Evolutionary conservation across 2,797 vertebrate species (phyloP).

Genomic region (Pachyuromys duprasi): DNA sequence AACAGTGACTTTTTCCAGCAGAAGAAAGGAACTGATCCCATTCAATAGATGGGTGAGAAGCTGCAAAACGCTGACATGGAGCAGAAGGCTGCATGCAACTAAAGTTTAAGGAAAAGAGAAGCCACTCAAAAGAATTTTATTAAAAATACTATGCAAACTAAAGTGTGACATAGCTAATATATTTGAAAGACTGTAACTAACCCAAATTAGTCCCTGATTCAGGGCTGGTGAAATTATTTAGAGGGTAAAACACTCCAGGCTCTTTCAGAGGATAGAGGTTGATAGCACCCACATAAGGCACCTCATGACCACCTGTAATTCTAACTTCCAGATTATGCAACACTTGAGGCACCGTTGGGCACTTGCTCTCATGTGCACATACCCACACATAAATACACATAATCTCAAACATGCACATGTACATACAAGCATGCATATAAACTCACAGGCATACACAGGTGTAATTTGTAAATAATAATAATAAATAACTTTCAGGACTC

Average conservation of each 20-base stretch:
- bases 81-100: background rate
- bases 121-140: background rate
- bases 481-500: background rate
- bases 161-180: background rate
- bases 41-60: background rate
- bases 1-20: conserved; percentile 50
- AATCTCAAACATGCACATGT: background rate
- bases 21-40: conserved; percentile 43
- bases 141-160: background rate
- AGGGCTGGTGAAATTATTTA: background rate
- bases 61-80: background rate
- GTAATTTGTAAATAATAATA: background rate
- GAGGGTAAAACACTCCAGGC: background rate
- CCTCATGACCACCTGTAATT: background rate
- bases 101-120: conserved; percentile 11
- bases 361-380: background rate
- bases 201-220: background rate
- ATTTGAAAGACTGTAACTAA: background rate
- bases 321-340: no score
- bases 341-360: background rate
- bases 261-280: background rate
- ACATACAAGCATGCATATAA: no score
- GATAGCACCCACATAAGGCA: background rate
- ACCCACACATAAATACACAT: background rate
- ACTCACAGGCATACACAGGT: background rate